These are phyloP conservation scores for Bergia puertoricense DNA, from an alignment of 92 coral and sea anemone species.

Conservation along the genomic window DNA sequence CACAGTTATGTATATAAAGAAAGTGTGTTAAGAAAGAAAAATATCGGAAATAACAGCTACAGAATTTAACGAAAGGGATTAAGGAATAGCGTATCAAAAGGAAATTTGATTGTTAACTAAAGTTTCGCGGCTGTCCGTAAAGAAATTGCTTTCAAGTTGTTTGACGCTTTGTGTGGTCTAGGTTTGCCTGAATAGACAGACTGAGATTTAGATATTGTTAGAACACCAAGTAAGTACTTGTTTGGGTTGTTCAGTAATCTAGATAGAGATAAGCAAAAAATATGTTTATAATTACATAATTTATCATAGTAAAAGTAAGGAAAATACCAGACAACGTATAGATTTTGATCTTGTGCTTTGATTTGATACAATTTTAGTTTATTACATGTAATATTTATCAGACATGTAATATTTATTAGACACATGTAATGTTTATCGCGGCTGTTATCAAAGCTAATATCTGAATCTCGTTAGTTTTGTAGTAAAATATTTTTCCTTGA, in stretches of 20 bases:
- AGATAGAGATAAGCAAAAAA: not conserved
- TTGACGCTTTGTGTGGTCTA: not conserved
- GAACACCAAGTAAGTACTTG: not conserved
- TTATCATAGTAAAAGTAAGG: not conserved
- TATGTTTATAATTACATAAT: not conserved
- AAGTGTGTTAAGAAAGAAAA: no score
- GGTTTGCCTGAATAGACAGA: not conserved
- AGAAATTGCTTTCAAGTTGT: no score
- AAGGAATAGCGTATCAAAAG: no score
- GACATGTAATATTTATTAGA: slow-evolving; percentile 1
- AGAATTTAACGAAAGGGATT: no score
- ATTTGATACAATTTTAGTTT: not conserved
- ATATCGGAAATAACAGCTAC: no score
- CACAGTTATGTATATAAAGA: no score
- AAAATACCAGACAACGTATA: not conserved
- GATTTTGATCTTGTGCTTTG: not conserved
- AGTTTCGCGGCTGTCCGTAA: no score
- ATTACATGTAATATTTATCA: not conserved
- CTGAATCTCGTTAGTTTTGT: slow-evolving; percentile 19
- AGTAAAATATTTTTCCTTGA: slow-evolving; percentile 25
- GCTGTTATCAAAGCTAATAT: not conserved
- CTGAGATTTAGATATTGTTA: not conserved
- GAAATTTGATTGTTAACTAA: no score
- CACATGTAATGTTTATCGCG: slow-evolving; percentile 9
- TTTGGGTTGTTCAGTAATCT: not conserved